phyloP scores from a whole-genome alignment of 2,797 vertebrate genomes.

The Luscinia luscinia region DNA sequence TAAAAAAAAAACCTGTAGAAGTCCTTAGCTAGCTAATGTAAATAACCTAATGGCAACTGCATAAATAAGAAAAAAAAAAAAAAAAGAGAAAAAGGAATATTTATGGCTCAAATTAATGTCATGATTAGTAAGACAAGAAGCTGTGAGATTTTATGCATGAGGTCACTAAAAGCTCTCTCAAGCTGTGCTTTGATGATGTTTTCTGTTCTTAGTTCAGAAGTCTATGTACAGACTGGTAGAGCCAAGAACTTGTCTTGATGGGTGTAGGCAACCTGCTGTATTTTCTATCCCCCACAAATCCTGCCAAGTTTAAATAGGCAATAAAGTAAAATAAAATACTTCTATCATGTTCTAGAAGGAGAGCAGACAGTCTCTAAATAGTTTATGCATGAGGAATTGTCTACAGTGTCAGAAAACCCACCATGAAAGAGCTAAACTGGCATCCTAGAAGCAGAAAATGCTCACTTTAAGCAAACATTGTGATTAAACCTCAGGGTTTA shows the following conservation, averaged over 20 bases:
- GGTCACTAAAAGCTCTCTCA: neutral
- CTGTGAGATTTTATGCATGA: neutral
- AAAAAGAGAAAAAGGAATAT: neutral
- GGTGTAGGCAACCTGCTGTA: neutral
- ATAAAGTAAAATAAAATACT: neutral
- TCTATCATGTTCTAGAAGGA: neutral
- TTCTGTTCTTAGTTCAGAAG: neutral
- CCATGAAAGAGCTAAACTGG: neutral
- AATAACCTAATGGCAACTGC: neutral
- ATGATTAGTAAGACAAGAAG: neutral
- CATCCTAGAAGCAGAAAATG: neutral
- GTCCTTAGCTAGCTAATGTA: neutral
- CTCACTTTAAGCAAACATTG: neutral
- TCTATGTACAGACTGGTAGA: neutral
- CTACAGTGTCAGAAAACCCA: neutral
- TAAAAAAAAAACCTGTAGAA: neutral
- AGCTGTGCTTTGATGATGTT: neutral
- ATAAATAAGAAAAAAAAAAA: neutral
- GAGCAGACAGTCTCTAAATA: neutral
- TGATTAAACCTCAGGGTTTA: neutral
- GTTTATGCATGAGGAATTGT: neutral
- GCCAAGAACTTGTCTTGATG: neutral
- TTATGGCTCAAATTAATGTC: neutral
- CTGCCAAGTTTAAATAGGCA: neutral
- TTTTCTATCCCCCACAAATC: neutral